Evolutionary conservation across 2,888 invertebrate genomes (phyloP).

Genomic region (Coronaproctus castanopsis): DNA sequence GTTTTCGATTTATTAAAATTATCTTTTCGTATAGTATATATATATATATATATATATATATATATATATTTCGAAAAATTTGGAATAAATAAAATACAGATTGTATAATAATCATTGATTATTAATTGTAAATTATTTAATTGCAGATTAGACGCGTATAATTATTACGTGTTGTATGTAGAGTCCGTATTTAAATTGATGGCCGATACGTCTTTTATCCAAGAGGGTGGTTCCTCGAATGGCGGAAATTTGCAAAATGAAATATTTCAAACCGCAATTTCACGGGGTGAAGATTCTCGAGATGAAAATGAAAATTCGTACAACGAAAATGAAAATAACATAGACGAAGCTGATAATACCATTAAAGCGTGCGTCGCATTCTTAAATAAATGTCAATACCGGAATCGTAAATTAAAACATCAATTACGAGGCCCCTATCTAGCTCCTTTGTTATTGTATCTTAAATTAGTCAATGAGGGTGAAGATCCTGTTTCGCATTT

Average conservation of each 20-base stretch:
- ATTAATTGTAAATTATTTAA: no score
- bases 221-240: no score
- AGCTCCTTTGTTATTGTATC: conserved; percentile 57
- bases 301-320: conserved; percentile 18
- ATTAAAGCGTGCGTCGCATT: conserved; percentile 26
- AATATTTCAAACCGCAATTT: no score
- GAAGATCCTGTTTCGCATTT: conserved; percentile 31
- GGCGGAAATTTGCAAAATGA: no score
- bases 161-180: conserved; percentile 31
- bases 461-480: conserved; percentile 34
- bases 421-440: conserved; percentile 57
- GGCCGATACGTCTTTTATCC: conserved; percentile 32
- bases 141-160: conserved; percentile 34
- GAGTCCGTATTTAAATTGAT: conserved; percentile 36
- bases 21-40: no score
- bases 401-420: conserved; percentile 13
- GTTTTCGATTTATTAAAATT: no score
- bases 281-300: neutral
- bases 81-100: no score
- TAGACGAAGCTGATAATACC: conserved; percentile 20
- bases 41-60: no score
- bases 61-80: no score
- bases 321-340: conserved; percentile 30
- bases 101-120: no score
- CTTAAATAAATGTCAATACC: conserved; percentile 24